These are phyloP conservation scores for Gnathonemus echidnorhynchus DNA, from an alignment of 2,113 vertebrate species.

Conservation along the genomic window DNA sequence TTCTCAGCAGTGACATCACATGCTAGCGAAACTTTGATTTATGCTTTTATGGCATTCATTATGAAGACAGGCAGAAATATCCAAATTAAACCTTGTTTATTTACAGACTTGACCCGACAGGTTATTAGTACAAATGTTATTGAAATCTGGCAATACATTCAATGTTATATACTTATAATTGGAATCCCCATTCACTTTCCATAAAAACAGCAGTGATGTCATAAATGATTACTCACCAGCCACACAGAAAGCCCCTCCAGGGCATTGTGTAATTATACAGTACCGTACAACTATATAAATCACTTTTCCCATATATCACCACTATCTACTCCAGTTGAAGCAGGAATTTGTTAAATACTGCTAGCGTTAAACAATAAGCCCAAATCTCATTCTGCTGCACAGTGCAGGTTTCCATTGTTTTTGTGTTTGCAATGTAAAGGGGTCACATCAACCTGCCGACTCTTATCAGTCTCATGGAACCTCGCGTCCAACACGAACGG, in stretches of 20 bases:
- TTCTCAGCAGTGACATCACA: background rate
- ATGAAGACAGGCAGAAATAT: background rate
- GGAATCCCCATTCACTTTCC: background rate
- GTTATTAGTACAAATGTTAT: background rate
- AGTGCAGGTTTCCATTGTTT: background rate
- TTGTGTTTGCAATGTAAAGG: background rate
- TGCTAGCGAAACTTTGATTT: background rate
- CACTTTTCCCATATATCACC: background rate
- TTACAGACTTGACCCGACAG: background rate
- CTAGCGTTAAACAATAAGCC: background rate
- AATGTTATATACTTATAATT: background rate
- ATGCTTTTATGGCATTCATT: background rate
- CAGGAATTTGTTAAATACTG: background rate
- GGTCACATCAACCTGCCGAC: background rate
- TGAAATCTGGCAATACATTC: background rate
- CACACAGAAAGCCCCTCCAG: background rate
- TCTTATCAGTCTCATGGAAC: background rate
- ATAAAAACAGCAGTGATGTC: background rate
- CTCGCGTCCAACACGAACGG: background rate
- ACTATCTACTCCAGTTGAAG: background rate
- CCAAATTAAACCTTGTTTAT: background rate
- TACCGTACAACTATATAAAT: slow-evolving; percentile 1
- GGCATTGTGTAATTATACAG: background rate
- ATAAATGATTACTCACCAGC: background rate
- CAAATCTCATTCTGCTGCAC: background rate